Evolutionary conservation across 2,113 vertebrate species (phyloP), one percentile per base, ranked within the genome.

Genomic region (Oophaga pumilio): DNA sequence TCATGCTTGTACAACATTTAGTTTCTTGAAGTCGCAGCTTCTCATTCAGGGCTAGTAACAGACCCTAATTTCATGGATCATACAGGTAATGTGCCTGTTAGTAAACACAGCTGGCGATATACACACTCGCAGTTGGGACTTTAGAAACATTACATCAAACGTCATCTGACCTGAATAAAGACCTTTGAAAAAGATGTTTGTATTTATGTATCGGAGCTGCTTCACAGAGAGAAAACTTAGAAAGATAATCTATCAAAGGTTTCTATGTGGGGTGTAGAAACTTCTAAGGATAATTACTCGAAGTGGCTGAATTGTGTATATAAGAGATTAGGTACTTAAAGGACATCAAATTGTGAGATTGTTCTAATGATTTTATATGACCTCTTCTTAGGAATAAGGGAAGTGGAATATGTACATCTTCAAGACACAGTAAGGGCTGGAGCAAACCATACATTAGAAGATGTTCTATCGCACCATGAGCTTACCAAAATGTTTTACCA

Each of bases 31-130:
- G 17, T 11, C 4, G 14, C n/a, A 28, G 26, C 18, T 33, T 57
- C 17, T 59, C 28, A 56, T 60, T 24, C 20, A 60, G 28, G 8
- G 8, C 26, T 10, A 64, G 59, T 17, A n/a, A 50, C 60, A n/a
- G 13, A 14, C 28, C 10, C 69, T 60, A 20, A 9, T 28, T 85
- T 24, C 18, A 85, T 71, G 26, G 66, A 18, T 49, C 83, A 74
- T 52, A 85, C 52, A 60, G 59, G 68, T 73, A 85, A 85, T 22
- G 26, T 85, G 50, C 33, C 22, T 26, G 69, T 73, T 57, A 18
- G 83, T 62, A 85, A 76, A 85, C 83, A 85, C 83, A 85, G 53
- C 82, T 84, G 82, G 49, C 68, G 80, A 53, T 9, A 84, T 50
- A 59, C 26, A 85, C 11, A 60, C 53, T 85, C 56, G 20, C 56